Base-by-base conservation (phyloP, 1,140 invertebrate species). In the Magallana ariakensis region DNA sequence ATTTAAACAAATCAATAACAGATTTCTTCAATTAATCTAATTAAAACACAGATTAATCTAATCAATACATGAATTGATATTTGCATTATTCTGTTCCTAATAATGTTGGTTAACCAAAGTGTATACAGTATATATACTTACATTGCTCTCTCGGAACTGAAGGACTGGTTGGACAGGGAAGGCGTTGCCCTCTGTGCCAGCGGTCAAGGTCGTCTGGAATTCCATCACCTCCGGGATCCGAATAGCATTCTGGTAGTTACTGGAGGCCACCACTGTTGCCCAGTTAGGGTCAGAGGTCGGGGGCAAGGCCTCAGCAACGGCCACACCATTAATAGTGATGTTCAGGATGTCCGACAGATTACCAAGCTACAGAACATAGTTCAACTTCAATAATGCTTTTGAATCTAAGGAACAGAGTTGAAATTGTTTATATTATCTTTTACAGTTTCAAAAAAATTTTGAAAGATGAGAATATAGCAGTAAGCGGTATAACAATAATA, bases 311-410 rank as follows among this genome's bases (percentile, higher is more conserved):
- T 90, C 90, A 11, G 84, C 57, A 1, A 90, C 85, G 53, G 87
- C 57, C 8, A 87, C 75, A 53, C 87, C 86, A 26, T 89, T 86
- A 11, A 90, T 80, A 10, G 88, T 90, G 22, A 88, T 82, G 58
- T 92, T 91, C 70, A 92, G 15, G 60, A 87, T 66, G 33, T 88
- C 84, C 11, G 89, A 85, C 15, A 91, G 83, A 19, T 84, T 84
- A 62, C 88, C 82, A 16, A 88, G 57, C 85, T 92, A 87, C 4
- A 85, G 54, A 54, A 15, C n/a, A 55, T 5, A 55, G 33, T 46
- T 46, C 33, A 46, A 46, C 33, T 46, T 46, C 33, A 46, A 46
- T 2, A 46, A 2, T 46, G 33, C 33, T 46, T 46, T 46, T 46
- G 2, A 46, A 46, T 46, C 33, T 46, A 46, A 5, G 33, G 33